Percentiles rank a stretch among this genome's conserved stretches.
Evolutionary conservation across 1,140 invertebrate species (phyloP).

Genomic region (Trypoxylus dichotomus): DNA sequence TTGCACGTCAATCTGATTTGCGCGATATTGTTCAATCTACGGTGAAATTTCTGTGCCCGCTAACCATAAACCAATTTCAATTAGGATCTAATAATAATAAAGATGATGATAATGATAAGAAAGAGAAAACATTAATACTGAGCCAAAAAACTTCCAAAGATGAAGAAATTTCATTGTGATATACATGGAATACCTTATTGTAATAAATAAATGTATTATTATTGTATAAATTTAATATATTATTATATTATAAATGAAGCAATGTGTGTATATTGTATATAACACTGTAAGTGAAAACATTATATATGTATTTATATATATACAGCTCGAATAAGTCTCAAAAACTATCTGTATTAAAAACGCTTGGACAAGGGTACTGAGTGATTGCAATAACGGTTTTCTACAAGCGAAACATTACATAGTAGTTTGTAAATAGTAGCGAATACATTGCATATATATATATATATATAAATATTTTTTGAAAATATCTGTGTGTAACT

Average conservation of each 20-base stretch:
- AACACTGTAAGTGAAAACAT: constrained; percentile 6
- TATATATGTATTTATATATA: not conserved
- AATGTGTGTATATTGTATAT: constrained; percentile 19
- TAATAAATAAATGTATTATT: constrained; percentile 25
- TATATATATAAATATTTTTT: not conserved
- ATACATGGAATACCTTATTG: constrained; percentile 20
- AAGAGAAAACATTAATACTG: not conserved
- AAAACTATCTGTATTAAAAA: not conserved
- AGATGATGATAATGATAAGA: not conserved
- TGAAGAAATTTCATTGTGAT: constrained; percentile 24
- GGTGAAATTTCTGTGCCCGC: constrained; percentile 6
- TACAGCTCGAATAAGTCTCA: too few species aligned
- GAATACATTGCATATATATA: not conserved
- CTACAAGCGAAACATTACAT: not conserved
- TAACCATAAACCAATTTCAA: not conserved
- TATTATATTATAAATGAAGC: constrained; percentile 6
- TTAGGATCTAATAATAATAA: not conserved
- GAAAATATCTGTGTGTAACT: not conserved
- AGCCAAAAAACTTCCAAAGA: constrained; percentile 14
- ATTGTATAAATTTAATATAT: constrained; percentile 21
- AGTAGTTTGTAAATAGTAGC: not conserved
- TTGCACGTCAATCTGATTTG: not conserved
- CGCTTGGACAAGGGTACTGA: not conserved
- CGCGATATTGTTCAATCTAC: not conserved
- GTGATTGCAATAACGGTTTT: not conserved